Evolutionary conservation across 1,140 invertebrate species (phyloP).

Genomic region (Mamestra configurata): DNA sequence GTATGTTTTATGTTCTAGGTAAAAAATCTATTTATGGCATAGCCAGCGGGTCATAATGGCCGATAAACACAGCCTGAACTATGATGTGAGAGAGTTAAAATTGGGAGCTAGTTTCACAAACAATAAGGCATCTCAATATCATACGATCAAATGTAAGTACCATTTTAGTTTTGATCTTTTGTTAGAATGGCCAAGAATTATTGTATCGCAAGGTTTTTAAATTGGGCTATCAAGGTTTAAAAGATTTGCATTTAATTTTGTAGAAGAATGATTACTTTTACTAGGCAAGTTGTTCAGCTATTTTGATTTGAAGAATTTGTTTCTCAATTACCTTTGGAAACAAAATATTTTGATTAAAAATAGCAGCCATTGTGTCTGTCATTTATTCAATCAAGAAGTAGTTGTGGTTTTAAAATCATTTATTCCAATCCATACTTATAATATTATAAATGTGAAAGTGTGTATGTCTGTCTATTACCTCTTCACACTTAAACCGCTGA

Average conservation of each 20-base stretch:
- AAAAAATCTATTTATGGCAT: slow-evolving; percentile 73
- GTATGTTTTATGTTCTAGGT: slow-evolving; percentile 53
- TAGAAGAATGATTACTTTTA: too few species aligned
- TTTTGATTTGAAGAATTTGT: not conserved
- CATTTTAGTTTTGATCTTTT: not conserved
- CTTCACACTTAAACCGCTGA: too few species aligned
- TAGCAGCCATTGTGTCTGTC: too few species aligned
- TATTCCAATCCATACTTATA: too few species aligned
- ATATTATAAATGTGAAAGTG: too few species aligned
- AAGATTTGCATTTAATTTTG: slow-evolving; percentile 1
- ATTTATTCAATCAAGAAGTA: too few species aligned
- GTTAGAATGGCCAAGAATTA: not conserved
- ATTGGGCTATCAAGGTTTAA: not conserved
- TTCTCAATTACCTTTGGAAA: too few species aligned
- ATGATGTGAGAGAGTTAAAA: slow-evolving; percentile 93
- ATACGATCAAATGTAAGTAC: slow-evolving; percentile 95
- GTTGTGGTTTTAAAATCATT: too few species aligned
- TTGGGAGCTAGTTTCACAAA: slow-evolving; percentile 94
- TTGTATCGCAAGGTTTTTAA: slow-evolving; percentile 6
- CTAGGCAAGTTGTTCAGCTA: too few species aligned
- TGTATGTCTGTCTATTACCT: too few species aligned
- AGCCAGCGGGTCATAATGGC: slow-evolving; percentile 88
- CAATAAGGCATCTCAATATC: slow-evolving; percentile 92
- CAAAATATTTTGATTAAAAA: too few species aligned
- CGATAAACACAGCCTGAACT: slow-evolving; percentile 92